phyloP scores from a whole-genome alignment of 35 echinoderm and acorn worm species.

The Amphiura filiformis region DNA sequence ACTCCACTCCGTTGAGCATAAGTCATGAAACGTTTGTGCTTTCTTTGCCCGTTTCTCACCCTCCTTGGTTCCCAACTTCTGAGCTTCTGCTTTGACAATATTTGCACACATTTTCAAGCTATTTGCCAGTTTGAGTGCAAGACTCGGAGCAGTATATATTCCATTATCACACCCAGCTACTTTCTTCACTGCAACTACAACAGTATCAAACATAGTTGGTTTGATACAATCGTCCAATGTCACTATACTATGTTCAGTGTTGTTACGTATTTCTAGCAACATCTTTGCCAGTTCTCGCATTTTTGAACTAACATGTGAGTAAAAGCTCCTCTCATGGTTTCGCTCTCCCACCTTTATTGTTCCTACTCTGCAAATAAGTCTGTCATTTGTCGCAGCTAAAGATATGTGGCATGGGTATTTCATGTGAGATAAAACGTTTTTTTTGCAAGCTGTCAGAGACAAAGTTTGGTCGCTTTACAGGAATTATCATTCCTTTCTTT shows the following conservation, averaged over 20 bases:
- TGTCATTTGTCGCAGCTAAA: not conserved
- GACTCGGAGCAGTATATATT: not conserved
- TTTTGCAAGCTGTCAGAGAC: not conserved
- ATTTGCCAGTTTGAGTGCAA: not conserved
- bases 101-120: not conserved
- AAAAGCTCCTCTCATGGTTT: not conserved
- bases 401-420: not conserved
- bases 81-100: not conserved
- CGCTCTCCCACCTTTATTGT: not conserved
- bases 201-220: not conserved
- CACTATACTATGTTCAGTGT: not conserved
- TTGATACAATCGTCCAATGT: not conserved
- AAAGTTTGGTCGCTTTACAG: too few species aligned
- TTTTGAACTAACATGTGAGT: slow-evolving; percentile 6
- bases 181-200: not conserved
- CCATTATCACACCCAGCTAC: not conserved
- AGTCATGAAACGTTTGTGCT: not conserved
- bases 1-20: not conserved
- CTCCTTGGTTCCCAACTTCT: not conserved
- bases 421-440: not conserved
- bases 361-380: not conserved
- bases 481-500: not conserved
- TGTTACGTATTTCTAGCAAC: not conserved
- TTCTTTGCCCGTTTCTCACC: not conserved
- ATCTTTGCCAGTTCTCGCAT: not conserved